Base-by-base conservation (phyloP, 2,113 vertebrate species). In the Callorhinus ursinus region DNA sequence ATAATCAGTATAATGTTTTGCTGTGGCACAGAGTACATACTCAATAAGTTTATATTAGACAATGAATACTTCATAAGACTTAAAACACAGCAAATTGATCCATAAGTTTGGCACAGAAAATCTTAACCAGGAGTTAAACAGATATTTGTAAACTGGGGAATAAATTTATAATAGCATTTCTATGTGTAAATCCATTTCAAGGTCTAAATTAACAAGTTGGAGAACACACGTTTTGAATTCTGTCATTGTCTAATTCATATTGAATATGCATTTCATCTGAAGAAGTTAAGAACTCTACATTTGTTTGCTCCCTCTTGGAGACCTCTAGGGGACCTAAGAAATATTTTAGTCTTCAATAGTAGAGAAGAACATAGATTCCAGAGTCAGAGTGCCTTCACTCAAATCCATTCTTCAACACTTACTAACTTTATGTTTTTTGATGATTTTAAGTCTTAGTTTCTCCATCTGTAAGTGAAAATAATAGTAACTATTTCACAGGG, bases 81-180 rank as follows among this genome's bases (percentile, higher is more conserved):
- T 57, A 85, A 93, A 71, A 21, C 16, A 74, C 21, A 76, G 49
- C 31, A 82, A 76, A 51, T 15, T 83, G 3, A 93, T 51, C 42
- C 22, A 31, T 36, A 31, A 72, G 16, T 63, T 71, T 90, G 46
- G 46, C 42, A 83, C 2, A 84, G 26, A 93, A 93, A 84, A 85
- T 19, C 18, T 1, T 36, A 94, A 61, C 14, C 28, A 57, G 53
- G 26, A 61, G 9, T 63, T 76, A 53, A 76, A 86, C 8, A 80
- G 26, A 77, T 69, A 90, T 86, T 77, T 57, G 24, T 74, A 39
- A 94, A 22, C 26, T 88, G 72, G 2, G 0, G 77, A 67, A 42
- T 90, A n/a, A 24, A 88, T 74, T 92, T 89, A 57, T n/a, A 90
- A 61, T 15, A 53, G n/a, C 10, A 82, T 92, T 59, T 95, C 67